Base-by-base conservation (phyloP, 2,888 invertebrate species). In the Macropis europaea region DNA sequence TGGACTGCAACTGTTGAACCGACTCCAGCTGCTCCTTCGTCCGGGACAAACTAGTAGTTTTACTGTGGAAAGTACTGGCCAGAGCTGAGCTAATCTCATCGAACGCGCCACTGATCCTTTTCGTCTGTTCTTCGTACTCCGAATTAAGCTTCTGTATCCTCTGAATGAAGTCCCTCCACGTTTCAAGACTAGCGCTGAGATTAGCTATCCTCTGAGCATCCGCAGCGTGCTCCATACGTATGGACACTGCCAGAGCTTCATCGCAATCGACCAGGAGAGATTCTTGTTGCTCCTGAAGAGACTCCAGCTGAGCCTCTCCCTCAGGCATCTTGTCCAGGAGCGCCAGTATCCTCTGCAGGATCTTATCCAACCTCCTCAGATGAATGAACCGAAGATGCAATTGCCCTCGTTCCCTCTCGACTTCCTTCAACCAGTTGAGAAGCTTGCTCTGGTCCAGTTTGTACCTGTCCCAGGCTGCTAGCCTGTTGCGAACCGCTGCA, bases 301-400 rank as follows among this genome's bases (percentile, higher is more conserved):
- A 92, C 5, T 93, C 92, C 0, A 93, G 90, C 87, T 94, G 94
- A 54, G 92, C 91, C 79, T 94, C 94, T 4, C 96, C 95, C 76
- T 91, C 91, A 0, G 95, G 93, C 61, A 96, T 90, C 86, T 93
- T 94, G 38, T 93, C 93, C 34, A 95, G 88, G 76, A 97, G 91
- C 63, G 91, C 91, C 87, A 95, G 93, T 82, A 96, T 94, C 71
- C 93, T 93, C 11, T 92, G 90, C 54, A 95, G 90, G 59, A 95
- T 91, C 84, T 94, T 95, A 22, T 95, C 93, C 78, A 97, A 92
- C 53, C 95, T 92, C 84, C 95, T 93, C 28, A 96, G 92, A 79
- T 96, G 95, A 15, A 97, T 94, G 85, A 96, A 97, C 79, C 96
- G 92, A 19, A 97, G 90, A 84, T 96, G 95, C 43, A 97, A 90